A percentile compares a stretch with the other conserved stretches of the same genome.
These are phyloP conservation scores for Lordiphosa mommai DNA, from an alignment of 1,140 invertebrate species.

Conservation along the genomic window DNA sequence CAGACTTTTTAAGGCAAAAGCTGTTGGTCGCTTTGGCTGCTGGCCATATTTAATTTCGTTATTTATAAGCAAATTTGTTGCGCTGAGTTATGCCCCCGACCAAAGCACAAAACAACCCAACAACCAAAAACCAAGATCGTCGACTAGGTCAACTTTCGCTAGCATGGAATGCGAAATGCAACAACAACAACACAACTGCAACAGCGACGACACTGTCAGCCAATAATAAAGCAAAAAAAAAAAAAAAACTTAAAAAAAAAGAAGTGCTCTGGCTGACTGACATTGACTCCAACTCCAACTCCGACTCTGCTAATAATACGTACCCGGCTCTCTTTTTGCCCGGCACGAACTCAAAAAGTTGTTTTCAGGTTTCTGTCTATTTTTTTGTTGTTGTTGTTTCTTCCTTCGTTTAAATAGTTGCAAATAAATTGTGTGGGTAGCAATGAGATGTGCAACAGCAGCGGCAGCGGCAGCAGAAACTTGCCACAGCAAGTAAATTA, in stretches of 20 bases:
- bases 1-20: slow-evolving; percentile 42
- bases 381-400: slow-evolving; percentile 1
- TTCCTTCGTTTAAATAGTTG: slow-evolving; percentile 67
- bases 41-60: slow-evolving; percentile 76
- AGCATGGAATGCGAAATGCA: slow-evolving; percentile 77
- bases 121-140: slow-evolving; percentile 62
- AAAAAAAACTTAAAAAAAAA: slow-evolving; percentile 43
- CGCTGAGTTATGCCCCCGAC: slow-evolving; percentile 49
- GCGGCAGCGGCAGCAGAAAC: slow-evolving; percentile 26
- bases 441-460: slow-evolving; percentile 25
- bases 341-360: slow-evolving; percentile 41
- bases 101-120: slow-evolving; percentile 30
- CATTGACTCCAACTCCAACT: slow-evolving; percentile 43
- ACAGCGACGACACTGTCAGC: slow-evolving; percentile 58
- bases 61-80: slow-evolving; percentile 73
- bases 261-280: slow-evolving; percentile 72
- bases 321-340: slow-evolving; percentile 38
- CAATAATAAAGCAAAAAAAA: slow-evolving; percentile 68
- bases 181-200: slow-evolving; percentile 35
- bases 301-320: slow-evolving; percentile 61
- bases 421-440: slow-evolving; percentile 77
- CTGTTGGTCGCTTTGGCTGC: slow-evolving; percentile 41
- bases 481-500: slow-evolving; percentile 73
- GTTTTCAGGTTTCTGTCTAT: slow-evolving; percentile 10
- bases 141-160: slow-evolving; percentile 77